These are phyloP conservation scores for Rallus limicola DNA, from an alignment of 2,113 vertebrate species.

Conservation along the genomic window DNA sequence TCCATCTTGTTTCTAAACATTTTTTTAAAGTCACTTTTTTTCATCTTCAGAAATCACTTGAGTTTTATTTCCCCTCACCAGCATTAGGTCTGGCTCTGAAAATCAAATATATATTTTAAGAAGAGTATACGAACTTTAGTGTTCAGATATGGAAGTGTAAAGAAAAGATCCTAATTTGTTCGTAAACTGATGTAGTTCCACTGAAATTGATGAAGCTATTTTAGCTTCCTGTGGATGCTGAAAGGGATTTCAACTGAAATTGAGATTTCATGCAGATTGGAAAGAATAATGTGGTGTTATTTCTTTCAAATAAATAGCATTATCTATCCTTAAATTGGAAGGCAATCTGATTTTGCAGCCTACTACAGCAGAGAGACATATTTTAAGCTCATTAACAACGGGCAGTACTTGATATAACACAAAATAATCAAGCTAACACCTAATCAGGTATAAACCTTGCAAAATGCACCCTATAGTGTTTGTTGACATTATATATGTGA, in stretches of 20 bases:
- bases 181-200: neutral
- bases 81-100: neutral
- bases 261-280: neutral
- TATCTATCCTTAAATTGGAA: neutral
- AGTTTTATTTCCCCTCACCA: neutral
- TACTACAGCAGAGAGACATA: neutral
- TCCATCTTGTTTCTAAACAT: neutral
- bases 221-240: neutral
- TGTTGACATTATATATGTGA: constrained; percentile 25
- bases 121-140: neutral
- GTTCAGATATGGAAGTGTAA: neutral
- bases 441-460: neutral
- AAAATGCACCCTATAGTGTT: constrained; percentile 45
- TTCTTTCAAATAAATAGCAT: neutral
- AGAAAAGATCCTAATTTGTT: neutral
- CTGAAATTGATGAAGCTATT: neutral
- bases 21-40: neutral
- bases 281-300: neutral
- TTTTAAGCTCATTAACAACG: neutral
- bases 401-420: neutral
- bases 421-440: constrained; percentile 10
- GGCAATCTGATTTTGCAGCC: neutral
- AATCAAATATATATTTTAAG: neutral
- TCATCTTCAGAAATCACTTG: neutral
- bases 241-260: neutral